These are phyloP conservation scores for Notamacropus eugenii DNA, from an alignment of 2,797 vertebrate species.

Conservation along the genomic window DNA sequence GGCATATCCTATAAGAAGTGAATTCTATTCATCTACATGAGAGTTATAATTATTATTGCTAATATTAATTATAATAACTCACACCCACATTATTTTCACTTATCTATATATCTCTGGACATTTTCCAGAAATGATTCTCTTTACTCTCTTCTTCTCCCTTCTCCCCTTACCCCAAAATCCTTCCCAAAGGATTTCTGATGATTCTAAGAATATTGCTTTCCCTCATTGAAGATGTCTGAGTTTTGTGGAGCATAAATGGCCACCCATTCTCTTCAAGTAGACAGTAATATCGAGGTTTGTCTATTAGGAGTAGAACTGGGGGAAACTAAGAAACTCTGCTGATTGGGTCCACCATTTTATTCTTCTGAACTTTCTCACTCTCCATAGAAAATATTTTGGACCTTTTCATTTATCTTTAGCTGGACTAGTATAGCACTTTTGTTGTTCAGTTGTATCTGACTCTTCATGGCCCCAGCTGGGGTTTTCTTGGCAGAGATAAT, in stretches of 20 bases:
- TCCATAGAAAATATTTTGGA: not conserved
- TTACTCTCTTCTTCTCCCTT: not conserved
- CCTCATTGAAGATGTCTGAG: not conserved
- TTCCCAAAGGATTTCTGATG: not conserved
- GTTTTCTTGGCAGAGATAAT: not conserved
- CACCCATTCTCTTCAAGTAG: not conserved
- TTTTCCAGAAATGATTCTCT: not conserved
- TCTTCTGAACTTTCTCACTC: not conserved
- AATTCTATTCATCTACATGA: not conserved
- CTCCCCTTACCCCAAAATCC: not conserved
- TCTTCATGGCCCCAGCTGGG: not conserved
- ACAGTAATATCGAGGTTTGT: not conserved
- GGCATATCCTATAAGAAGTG: not conserved
- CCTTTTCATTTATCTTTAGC: not conserved
- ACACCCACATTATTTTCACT: not conserved
- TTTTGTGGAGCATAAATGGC: not conserved
- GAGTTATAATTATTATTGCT: not conserved
- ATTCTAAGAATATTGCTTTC: not conserved
- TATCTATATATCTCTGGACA: not conserved
- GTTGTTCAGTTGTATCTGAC: not conserved
- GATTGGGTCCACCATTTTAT: not conserved
- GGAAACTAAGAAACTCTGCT: no score
- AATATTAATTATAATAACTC: not conserved
- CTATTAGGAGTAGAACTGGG: not conserved
- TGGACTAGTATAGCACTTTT: not conserved